Evolutionary conservation across 2,888 invertebrate species (phyloP), one percentile per base, ranked within the genome.

Genomic region (Macrophya alboannulata): DNA sequence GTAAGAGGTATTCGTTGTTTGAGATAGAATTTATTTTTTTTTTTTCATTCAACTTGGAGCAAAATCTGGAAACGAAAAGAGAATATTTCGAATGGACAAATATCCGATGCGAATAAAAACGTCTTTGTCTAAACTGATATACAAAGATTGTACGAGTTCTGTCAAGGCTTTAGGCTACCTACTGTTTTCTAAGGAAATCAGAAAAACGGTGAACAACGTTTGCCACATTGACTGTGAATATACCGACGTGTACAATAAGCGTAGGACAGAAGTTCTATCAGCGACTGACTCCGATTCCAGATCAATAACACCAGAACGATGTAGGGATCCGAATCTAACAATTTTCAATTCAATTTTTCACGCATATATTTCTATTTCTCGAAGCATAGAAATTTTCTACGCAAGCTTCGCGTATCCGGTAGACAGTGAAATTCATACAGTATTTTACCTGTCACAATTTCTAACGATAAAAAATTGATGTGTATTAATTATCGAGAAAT

Each of bases 221-320:
- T 48, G 45, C 21, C 10, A 45, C 45, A 74, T 74, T 74, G 43
- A 74, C 45, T 74, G 74, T 74, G 45, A 74, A 45, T 45, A 74
- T 21, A 43, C 45, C 10, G 43, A 45, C 74, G 25, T 25, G 45
- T 8, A 48, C 21, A 31, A 45, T 31, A 74, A 48, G 6, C 21
- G 25, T 45, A 21, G 8, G 8, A 21, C 12, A 21, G 45, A 45
- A 48, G 45, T 45, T 74, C 21, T 6, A 25, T 48, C 45, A 1
- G 48, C 2, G 3, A 48, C 10, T 43, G 68, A 15, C 37, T 17
- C 9, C 68, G 68, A 68, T 74, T 48, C 45, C n/a, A 12, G 15
- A 74, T 48, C 31, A 48, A n/a, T 25, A 15, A 43, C 21, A 45
- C 43, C 10, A 45, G 15, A 74, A 48, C 12, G 43, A 45, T 12